Evolutionary conservation across 1,140 invertebrate species (phyloP).

Genomic region (Solenopsis fugax): DNA sequence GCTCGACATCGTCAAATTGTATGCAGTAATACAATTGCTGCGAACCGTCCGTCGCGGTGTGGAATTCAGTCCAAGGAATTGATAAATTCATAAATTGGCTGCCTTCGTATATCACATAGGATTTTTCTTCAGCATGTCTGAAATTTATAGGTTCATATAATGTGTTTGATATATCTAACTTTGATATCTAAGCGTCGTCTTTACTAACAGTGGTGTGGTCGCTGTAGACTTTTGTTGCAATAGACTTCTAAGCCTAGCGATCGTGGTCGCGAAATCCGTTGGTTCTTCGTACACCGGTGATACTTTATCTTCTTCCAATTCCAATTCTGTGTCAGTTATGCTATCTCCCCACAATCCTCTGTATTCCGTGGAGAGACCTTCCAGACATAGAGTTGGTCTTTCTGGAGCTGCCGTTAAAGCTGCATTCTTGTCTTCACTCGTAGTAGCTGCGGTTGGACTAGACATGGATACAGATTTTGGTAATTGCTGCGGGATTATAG

Average conservation of each 20-base stretch:
- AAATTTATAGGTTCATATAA: conserved; percentile 43
- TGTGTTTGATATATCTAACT: neutral
- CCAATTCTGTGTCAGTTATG: conserved; percentile 77
- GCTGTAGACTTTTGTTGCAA: conserved; percentile 89
- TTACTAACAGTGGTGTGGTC: conserved; percentile 81
- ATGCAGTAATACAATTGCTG: conserved; percentile 85
- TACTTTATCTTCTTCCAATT: conserved; percentile 81
- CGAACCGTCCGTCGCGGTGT: conserved; percentile 82
- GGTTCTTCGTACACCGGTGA: conserved; percentile 90
- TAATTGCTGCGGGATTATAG: conserved; percentile 79
- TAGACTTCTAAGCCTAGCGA: conserved; percentile 90
- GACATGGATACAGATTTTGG: conserved; percentile 71
- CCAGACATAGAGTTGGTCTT: conserved; percentile 75
- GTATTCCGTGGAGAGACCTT: conserved; percentile 78
- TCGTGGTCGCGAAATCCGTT: conserved; percentile 91
- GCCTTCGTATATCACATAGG: conserved; percentile 80
- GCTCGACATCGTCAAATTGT: conserved; percentile 84
- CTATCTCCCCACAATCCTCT: conserved; percentile 82
- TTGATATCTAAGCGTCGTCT: neutral
- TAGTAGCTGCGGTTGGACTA: conserved; percentile 43
- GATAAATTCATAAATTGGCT: conserved; percentile 82
- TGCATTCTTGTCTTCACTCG: conserved; percentile 36
- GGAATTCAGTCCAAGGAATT: conserved; percentile 84
- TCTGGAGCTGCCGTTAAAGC: conserved; percentile 48
- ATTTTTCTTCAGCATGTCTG: conserved; percentile 82